A percentile compares a stretch with the other conserved stretches of the same genome.
phyloP scores from a whole-genome alignment of 2,888 invertebrate genomes.

The Zeuzera pyrina region DNA sequence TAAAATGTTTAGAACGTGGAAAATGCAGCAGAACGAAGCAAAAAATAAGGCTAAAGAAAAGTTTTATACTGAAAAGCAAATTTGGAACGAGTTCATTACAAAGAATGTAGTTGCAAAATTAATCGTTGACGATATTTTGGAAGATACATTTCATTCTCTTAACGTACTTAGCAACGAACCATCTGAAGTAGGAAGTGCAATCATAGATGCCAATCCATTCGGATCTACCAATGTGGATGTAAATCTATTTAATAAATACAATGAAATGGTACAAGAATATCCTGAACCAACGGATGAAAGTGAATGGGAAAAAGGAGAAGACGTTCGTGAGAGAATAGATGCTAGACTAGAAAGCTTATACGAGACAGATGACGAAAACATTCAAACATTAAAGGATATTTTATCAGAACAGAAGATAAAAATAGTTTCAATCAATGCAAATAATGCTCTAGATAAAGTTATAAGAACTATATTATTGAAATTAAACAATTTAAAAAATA shows the following conservation, averaged over 20 bases:
- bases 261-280: constrained; percentile 46
- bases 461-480: constrained; percentile 30
- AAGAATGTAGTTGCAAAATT: constrained; percentile 38
- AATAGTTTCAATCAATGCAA: constrained; percentile 47
- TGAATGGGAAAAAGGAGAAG: constrained; percentile 63
- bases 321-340: constrained; percentile 55
- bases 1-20: constrained; percentile 46
- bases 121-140: constrained; percentile 42
- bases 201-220: constrained; percentile 56
- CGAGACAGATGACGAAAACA: constrained; percentile 53
- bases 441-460: constrained; percentile 40
- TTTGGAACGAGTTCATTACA: constrained; percentile 40
- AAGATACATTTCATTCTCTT: constrained; percentile 23
- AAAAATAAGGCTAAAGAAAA: constrained; percentile 31
- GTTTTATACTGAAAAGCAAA: constrained; percentile 25
- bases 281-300: constrained; percentile 61
- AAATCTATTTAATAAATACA: constrained; percentile 38
- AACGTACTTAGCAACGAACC: constrained; percentile 17
- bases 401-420: constrained; percentile 56
- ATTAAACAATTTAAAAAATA: constrained; percentile 41
- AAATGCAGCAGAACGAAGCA: constrained; percentile 44
- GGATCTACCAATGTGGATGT: constrained; percentile 43
- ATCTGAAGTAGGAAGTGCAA: constrained; percentile 38
- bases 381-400: constrained; percentile 43
- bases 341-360: constrained; percentile 53